phyloP scores from a whole-genome alignment of 1,140 invertebrate genomes.

The Liolophura sinensis region DNA sequence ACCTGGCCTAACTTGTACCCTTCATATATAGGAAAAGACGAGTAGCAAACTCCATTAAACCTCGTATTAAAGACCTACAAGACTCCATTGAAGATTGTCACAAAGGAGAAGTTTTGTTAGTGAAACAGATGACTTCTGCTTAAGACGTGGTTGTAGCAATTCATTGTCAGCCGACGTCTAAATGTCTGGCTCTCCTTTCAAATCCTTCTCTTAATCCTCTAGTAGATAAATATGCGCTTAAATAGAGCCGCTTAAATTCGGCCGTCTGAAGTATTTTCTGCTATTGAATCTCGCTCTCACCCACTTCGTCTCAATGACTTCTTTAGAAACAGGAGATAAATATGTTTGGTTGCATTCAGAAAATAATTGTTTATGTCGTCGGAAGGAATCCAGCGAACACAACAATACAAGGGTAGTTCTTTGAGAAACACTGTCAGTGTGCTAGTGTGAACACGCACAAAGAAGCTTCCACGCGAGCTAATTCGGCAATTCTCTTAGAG shows the following conservation, averaged over 20 bases:
- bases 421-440: no score
- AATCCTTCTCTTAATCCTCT: conserved; percentile 23
- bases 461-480: no score
- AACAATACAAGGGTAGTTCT: no score
- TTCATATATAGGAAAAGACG: no score
- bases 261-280: conserved; percentile 6
- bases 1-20: no score
- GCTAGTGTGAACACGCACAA: no score
- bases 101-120: conserved; percentile 18
- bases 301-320: conserved; percentile 6
- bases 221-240: conserved; percentile 32
- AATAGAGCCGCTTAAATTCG: conserved; percentile 14
- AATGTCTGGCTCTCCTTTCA: conserved; percentile 37
- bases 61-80: conserved; percentile 7
- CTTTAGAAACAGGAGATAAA: conserved; percentile 10
- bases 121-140: conserved; percentile 13
- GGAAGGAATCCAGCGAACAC: no score
- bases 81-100: conserved; percentile 2
- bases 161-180: conserved; percentile 37
- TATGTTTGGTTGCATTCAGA: conserved; percentile 20
- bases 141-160: conserved; percentile 10
- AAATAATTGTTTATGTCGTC: conserved; percentile 12
- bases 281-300: conserved; percentile 1
- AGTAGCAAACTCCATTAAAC: conserved; percentile 2
- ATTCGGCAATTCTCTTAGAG: no score